Conservation (phyloP, 2,888 invertebrate genomes). For the Cantharis flavilabris region DNA sequence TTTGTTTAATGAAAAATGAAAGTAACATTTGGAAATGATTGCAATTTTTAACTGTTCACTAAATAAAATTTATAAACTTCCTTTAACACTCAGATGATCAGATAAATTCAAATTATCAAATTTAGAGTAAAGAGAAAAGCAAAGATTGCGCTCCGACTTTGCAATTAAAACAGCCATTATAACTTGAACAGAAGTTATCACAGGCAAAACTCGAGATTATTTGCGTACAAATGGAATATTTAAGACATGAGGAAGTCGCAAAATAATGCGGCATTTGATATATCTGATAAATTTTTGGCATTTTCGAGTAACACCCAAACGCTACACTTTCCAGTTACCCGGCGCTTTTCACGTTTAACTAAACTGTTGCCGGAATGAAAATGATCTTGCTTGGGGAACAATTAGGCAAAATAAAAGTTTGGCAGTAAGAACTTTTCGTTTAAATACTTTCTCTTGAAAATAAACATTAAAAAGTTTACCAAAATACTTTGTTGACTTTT, state of each 20-base stretch:
- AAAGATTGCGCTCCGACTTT: constrained; percentile 5
- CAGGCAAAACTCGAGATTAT: constrained; percentile 29
- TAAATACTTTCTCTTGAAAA: background rate
- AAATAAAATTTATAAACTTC: background rate
- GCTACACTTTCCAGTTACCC: background rate
- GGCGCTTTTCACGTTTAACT: background rate
- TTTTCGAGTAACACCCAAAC: background rate
- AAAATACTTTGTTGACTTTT: background rate
- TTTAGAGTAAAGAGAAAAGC: constrained; percentile 18
- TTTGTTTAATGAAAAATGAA: background rate
- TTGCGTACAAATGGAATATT: constrained; percentile 37
- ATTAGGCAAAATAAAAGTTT: background rate
- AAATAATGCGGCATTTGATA: background rate
- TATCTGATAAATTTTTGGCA: background rate
- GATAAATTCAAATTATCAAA: constrained; percentile 18
- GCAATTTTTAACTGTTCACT: background rate
- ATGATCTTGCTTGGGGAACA: background rate
- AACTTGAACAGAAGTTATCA: constrained; percentile 33
- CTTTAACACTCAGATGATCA: constrained; percentile 2
- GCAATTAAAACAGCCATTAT: constrained; percentile 32
- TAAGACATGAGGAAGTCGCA: constrained; percentile 8
- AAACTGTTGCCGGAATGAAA: background rate
- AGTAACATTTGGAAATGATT: background rate
- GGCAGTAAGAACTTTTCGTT: background rate
- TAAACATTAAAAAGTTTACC: background rate